Base-by-base conservation (phyloP, 2,797 vertebrate genomes). In the Spondyliosoma cantharus region DNA sequence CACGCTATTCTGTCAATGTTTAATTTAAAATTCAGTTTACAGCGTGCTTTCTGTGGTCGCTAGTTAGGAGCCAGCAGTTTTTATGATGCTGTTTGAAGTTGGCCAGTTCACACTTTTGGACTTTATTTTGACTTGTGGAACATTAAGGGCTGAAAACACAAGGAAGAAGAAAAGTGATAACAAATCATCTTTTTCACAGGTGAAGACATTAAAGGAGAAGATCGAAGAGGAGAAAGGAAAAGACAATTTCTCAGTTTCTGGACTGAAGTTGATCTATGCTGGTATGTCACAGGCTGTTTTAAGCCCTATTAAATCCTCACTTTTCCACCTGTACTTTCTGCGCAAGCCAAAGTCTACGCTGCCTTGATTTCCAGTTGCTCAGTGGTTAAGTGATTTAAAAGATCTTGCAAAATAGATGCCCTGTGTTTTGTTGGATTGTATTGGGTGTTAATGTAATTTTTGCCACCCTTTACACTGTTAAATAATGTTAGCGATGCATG, bases 261-360 rank as follows among this genome's bases (percentile, higher is more conserved):
- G 96, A 74, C 97, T 97, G 91, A 99, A 98, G 89, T 92, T 99
- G 93, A 99, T 98, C 92, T 98, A 99, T 94, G 97, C 97, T 95
- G 98, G 98, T 99, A 94, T 67, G 83, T 88, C 43, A 22, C 50
- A 29, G 5, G 4, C 9, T 64, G 4, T 37, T 45, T 45, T n/a
- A 9, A 53, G 4, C 5, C 14, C 46, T 13, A 1, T 53, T 29
- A n/a, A 48, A 49, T 25, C 3, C 19, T 57, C 5, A 50, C 25
- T 49, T 59, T 64, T 54, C 15, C 63, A 29, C 3, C 12, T 53
- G 6, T 27, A 24, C 2, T 68, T 29, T 2, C 11, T 20, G 7
- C 27, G 4, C 14, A 0, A 20, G 17, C 17, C 8, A 32, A n/a
- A 16, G 5, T 42, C 17, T 8, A 11, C 15, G 49, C 37, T 52